phyloP scores from a whole-genome alignment of 2,888 invertebrate species.

The Rosalia funebris region DNA sequence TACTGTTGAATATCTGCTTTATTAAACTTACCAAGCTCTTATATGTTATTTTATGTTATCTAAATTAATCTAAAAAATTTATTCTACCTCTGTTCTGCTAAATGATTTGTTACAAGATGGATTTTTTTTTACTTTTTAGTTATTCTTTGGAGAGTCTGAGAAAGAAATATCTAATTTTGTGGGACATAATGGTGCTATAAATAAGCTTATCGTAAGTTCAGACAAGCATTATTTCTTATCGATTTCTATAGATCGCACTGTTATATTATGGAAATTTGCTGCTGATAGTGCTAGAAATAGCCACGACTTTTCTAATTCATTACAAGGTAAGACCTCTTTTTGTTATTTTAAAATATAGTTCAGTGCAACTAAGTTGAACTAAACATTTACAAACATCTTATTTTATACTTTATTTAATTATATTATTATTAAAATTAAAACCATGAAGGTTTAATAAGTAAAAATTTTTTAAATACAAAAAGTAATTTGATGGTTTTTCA shows the following conservation, averaged over 20 bases:
- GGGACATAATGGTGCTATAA: conserved; percentile 64
- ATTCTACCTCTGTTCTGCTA: too few species aligned
- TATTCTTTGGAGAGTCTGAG: conserved; percentile 70
- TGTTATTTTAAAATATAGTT: not conserved
- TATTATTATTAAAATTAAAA: too few species aligned
- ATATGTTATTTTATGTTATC: too few species aligned
- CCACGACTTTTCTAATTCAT: conserved; percentile 31
- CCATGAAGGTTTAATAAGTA: too few species aligned
- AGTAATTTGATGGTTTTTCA: too few species aligned
- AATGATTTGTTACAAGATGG: conserved; percentile 13
- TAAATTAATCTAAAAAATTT: too few species aligned
- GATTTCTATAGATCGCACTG: conserved; percentile 67
- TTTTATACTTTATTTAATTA: too few species aligned
- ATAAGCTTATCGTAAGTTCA: conserved; percentile 67
- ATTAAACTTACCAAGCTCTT: too few species aligned
- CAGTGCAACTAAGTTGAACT: too few species aligned
- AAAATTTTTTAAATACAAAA: too few species aligned
- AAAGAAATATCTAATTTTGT: conserved; percentile 66
- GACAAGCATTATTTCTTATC: conserved; percentile 70
- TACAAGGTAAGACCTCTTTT: conserved; percentile 4
- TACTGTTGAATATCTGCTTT: too few species aligned
- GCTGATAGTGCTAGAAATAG: conserved; percentile 41
- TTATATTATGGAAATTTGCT: conserved; percentile 70
- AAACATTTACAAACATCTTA: too few species aligned
- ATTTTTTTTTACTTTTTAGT: conserved; percentile 59